Conservation (phyloP, 1,140 invertebrate genomes). For the Chrysoperla carnea region DNA sequence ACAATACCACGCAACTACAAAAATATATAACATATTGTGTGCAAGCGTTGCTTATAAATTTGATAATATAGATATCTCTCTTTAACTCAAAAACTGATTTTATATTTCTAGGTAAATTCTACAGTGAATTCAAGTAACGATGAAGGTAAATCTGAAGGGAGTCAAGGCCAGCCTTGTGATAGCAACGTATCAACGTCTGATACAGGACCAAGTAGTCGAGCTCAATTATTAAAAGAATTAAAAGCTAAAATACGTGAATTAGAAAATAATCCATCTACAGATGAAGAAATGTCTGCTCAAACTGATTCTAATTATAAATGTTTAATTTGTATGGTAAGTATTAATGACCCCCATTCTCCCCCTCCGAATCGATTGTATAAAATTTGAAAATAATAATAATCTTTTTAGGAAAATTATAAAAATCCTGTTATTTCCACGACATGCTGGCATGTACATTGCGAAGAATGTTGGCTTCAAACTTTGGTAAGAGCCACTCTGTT, state of each 20-base stretch:
- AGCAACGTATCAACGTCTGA: conserved; percentile 25
- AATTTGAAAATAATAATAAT: not conserved
- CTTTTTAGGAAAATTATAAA: conserved; percentile 33
- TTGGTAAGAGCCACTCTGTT: conserved; percentile 25
- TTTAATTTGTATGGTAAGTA: conserved; percentile 54
- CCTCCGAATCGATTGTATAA: no score
- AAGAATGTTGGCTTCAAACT: conserved; percentile 63
- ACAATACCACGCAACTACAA: no score
- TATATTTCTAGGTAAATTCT: no score
- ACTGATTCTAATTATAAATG: conserved; percentile 33
- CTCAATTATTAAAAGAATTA: conserved; percentile 43
- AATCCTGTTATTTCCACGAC: conserved; percentile 60
- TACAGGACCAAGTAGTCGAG: conserved; percentile 27
- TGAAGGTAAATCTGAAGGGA: conserved; percentile 18
- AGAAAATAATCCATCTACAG: conserved; percentile 25
- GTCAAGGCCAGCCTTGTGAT: conserved; percentile 19
- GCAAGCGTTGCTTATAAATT: no score
- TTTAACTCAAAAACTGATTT: no score
- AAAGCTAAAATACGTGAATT: conserved; percentile 43
- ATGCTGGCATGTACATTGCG: conserved; percentile 73
- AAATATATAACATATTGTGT: no score
- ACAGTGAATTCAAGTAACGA: conserved; percentile 18
- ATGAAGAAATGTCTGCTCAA: conserved; percentile 10
- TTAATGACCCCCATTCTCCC: not conserved
- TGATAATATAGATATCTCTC: no score